phyloP scores from a whole-genome alignment of 2,888 invertebrate species.

The Lasiommata megera region DNA sequence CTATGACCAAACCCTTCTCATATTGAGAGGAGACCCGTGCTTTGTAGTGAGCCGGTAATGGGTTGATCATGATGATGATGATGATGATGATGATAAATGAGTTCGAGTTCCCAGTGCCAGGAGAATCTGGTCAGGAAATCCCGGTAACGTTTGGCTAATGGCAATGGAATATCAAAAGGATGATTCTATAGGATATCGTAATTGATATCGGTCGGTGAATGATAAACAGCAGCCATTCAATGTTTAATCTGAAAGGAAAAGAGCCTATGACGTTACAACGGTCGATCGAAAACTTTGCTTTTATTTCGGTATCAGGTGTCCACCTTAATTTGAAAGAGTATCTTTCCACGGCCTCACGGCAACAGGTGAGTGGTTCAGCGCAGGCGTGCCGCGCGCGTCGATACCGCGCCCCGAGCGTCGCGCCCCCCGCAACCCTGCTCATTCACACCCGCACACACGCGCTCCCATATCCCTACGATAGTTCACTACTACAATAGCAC shows the following conservation, averaged over 20 bases:
- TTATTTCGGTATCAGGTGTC: constrained; percentile 75
- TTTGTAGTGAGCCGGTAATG: too few relatives aligned
- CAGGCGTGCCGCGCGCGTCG: constrained; percentile 74
- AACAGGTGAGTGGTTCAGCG: constrained; percentile 72
- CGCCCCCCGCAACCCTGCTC: constrained; percentile 51
- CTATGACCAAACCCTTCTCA: too few relatives aligned
- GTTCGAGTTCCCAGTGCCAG: too few relatives aligned
- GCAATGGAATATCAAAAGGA: too few relatives aligned
- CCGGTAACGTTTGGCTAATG: too few relatives aligned
- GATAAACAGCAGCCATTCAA: constrained; percentile 40
- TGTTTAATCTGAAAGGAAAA: constrained; percentile 39
- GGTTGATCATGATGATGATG: too few relatives aligned
- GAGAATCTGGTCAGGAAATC: too few relatives aligned
- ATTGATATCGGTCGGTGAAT: not conserved
- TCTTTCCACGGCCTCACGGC: constrained; percentile 76
- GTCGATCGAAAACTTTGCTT: constrained; percentile 31
- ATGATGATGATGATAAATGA: too few relatives aligned
- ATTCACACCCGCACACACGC: constrained; percentile 74
- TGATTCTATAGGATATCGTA: too few relatives aligned
- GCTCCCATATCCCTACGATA: constrained; percentile 35
- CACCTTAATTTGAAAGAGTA: constrained; percentile 75
- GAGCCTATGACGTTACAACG: constrained; percentile 17
- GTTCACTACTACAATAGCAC: constrained; percentile 22
- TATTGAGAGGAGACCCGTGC: too few relatives aligned
- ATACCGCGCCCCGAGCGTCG: constrained; percentile 59